Base-by-base conservation (phyloP, 2,888 invertebrate genomes). In the Orthosia incerta region DNA sequence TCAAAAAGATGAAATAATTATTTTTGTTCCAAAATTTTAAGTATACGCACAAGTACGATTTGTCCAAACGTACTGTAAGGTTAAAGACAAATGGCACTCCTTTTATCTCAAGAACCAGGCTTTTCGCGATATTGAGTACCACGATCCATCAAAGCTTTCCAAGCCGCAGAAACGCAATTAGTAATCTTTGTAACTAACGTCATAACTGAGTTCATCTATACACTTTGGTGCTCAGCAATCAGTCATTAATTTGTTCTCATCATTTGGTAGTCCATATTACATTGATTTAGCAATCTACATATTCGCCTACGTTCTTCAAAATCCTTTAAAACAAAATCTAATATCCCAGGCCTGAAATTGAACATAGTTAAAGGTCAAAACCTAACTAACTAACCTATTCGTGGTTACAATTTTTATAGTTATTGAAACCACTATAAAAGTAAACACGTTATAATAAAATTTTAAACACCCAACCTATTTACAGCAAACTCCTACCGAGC, bases 71-170 rank as follows among this genome's bases (percentile, higher is more conserved):
- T 60, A 12, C 31, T 53, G 31, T 31, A 31, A 72, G 62, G 67
- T 67, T 70, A 67, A 39, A 63, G 67, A 82, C 76, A 82, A 82
- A 84, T 84, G 66, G 55, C 45, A 48, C 15, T 20, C 68, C 60
- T 71, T 76, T 73, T 82, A 82, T 85, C 85, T 71, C 62, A 7
- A 20, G 20, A 46, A 26, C 73, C 71, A 82, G 66, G 48, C 63
- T 53, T 82, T 76, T 68, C 59, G 39, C 18, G 13, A 69, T 78
- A 79, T 85, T 76, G 60, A 84, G 85, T 69, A 57, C 62, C 23
- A 23, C 73, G 51, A 84, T 82, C 69, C 68, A 51, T 82, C 85
- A 85, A 71, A 60, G 51, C 53, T 69, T 67, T 66, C 26, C 16
- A n/a, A 69, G 63, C 16, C 23, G 53, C 63, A 59, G 63, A 76